phyloP scores from a whole-genome alignment of 2,888 invertebrate genomes.

The Rhamphomyia laevipes region DNA sequence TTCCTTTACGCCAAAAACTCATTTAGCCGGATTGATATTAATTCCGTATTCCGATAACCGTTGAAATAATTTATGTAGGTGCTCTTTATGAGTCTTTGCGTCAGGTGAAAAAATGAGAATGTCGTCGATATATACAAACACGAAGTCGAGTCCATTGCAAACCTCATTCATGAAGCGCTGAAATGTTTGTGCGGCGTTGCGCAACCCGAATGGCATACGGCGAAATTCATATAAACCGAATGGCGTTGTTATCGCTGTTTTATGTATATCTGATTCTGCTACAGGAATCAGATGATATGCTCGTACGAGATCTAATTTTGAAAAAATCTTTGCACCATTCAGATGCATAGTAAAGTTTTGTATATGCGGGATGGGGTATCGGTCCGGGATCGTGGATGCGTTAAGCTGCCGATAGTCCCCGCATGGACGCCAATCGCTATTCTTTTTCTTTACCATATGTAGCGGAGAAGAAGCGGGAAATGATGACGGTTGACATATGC shows the following conservation, averaged over 20 bases:
- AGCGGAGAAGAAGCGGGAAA: constrained; percentile 2
- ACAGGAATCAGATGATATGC: constrained; percentile 19
- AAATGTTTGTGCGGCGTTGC: constrained; percentile 25
- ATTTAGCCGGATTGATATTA: background rate
- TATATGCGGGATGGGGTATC: constrained; percentile 6
- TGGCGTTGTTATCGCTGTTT: constrained; percentile 20
- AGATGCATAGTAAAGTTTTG: background rate
- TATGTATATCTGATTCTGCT: background rate
- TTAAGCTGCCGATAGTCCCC: constrained; percentile 6
- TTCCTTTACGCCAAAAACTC: background rate
- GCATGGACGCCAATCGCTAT: constrained; percentile 5
- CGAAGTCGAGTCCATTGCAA: background rate
- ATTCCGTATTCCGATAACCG: background rate
- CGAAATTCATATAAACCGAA: constrained; percentile 25
- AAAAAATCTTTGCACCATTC: constrained; percentile 1
- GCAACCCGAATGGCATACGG: constrained; percentile 24
- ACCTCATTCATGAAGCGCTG: constrained; percentile 22
- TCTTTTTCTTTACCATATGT: constrained; percentile 1
- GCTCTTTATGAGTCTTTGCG: background rate
- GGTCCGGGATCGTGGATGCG: constrained; percentile 4
- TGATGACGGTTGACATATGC: constrained; percentile 6
- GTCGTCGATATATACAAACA: background rate
- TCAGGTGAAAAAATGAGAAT: background rate
- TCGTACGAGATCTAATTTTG: constrained; percentile 2
- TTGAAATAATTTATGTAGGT: background rate